Evolutionary conservation across 1,140 invertebrate species (phyloP).

Genomic region (Eupeodes corollae): DNA sequence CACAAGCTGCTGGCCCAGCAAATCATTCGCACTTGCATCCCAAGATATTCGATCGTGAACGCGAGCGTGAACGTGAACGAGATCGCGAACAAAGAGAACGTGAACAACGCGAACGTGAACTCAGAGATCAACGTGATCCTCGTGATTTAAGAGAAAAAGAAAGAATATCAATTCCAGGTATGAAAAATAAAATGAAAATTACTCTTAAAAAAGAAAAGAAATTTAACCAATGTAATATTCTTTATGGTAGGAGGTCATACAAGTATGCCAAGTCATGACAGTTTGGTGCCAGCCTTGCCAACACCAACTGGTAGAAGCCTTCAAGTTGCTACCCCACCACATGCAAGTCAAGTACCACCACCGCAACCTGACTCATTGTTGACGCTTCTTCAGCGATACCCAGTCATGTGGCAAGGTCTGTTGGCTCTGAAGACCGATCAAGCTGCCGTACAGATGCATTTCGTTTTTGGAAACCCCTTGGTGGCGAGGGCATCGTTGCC

Average conservation of each 20-base stretch:
- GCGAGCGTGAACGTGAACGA: constrained; percentile 21
- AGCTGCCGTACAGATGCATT: constrained; percentile 95
- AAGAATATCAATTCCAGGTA: constrained; percentile 11
- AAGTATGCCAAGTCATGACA: constrained; percentile 8
- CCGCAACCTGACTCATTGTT: constrained; percentile 68
- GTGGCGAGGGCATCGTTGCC: constrained; percentile 76
- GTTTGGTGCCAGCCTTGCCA: constrained; percentile 5
- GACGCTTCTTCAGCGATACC: constrained; percentile 72
- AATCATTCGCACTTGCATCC: neutral
- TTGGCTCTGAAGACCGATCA: constrained; percentile 92
- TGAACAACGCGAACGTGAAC: constrained; percentile 25
- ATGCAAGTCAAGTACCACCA: constrained; percentile 58
- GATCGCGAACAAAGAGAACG: constrained; percentile 11
- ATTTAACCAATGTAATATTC: too few relatives aligned
- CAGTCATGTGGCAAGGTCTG: constrained; percentile 92
- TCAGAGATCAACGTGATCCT: constrained; percentile 13
- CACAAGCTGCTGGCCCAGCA: constrained; percentile 14
- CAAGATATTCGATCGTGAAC: constrained; percentile 4
- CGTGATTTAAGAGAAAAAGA: constrained; percentile 8
- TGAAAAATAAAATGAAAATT: neutral
- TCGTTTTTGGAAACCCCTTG: constrained; percentile 83
- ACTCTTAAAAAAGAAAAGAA: neutral
- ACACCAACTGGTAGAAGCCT: constrained; percentile 40
- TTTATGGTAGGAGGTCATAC: constrained; percentile 14
- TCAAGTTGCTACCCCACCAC: constrained; percentile 54